phyloP scores from a whole-genome alignment of 2,888 invertebrate species.

The Ecliptopera silaceata region DNA sequence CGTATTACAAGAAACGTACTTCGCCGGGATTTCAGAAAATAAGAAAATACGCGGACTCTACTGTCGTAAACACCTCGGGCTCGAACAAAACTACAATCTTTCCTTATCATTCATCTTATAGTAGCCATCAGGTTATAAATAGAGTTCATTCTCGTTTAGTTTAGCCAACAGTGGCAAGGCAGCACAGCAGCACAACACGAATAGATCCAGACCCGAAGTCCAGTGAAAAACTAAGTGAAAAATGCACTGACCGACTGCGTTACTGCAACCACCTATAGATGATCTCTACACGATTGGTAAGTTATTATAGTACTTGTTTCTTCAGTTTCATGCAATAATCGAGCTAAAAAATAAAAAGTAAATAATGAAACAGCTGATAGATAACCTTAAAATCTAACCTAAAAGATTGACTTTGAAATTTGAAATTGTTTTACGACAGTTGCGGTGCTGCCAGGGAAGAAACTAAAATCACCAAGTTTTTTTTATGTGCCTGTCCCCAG shows the following conservation, averaged over 20 bases:
- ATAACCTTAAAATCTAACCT: conserved; percentile 19
- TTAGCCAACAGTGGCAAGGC: too few species aligned
- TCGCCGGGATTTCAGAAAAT: too few species aligned
- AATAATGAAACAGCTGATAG: conserved; percentile 7
- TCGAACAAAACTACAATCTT: too few species aligned
- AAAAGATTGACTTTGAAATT: not conserved
- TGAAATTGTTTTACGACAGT: too few species aligned
- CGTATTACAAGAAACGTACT: too few species aligned
- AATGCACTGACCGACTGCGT: conserved; percentile 34
- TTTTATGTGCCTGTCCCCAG: too few species aligned
- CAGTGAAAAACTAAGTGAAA: conserved; percentile 3
- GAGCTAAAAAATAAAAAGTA: too few species aligned
- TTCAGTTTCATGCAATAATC: not conserved
- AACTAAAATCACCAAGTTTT: not conserved
- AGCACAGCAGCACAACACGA: conserved; percentile 9
- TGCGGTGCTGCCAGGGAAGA: conserved; percentile 13
- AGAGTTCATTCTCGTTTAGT: conserved; percentile 51
- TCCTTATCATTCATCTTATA: too few species aligned
- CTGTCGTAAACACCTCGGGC: too few species aligned
- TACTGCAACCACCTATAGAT: not conserved
- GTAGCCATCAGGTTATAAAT: conserved; percentile 69
- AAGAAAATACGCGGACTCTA: too few species aligned
- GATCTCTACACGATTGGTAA: conserved; percentile 7
- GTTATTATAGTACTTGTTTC: conserved; percentile 7
- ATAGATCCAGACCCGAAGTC: not conserved